Evolutionary conservation across 2,888 invertebrate species (phyloP), one percentile per base, ranked within the genome.

Genomic region (Pristionchus fissidentatus): DNA sequence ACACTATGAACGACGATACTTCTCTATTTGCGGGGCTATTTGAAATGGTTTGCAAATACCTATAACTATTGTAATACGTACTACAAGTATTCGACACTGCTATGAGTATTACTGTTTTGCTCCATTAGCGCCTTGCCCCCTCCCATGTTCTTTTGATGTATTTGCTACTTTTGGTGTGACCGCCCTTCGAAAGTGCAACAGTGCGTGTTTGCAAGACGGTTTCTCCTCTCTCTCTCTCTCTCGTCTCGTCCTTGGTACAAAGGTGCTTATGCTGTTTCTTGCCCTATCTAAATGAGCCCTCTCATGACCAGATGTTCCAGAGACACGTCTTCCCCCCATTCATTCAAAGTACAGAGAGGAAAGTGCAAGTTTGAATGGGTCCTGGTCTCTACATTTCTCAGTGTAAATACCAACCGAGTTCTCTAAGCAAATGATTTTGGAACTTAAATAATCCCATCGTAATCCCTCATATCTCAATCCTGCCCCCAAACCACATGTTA

Each of bases 301-400:
- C 38, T 15, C 26, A 35, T 35, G 62, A 15, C 35, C 70, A 70
- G 19, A 41, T 32, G 70, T 70, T 70, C 62, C 62, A 19, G 41
- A 35, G 35, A 70, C 41, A n/a, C 26, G 2, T 41, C n/a, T 57
- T 4, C 57, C 57, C 70, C 22, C 70, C 38, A 70, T 41, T 70
- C 3, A 66, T 19, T n/a, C 57, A 26, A 8, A 26, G 29, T 41
- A 41, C 70, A 32, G 41, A 62, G 41, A 29, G 70, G 3, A 41
- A 70, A 38, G 70, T 41, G 41, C 41, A 70, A 70, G 70, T 41
- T 41, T 35, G 75, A 75, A 46, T 46, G 49, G 75, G 75, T 75
- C 49, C 55, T 55, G 55, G 55, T 22, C 41, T 49, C 49, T 19
- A 49, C 19, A 8, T 13, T 19, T 49, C 49, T 49, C 10, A 49